Base-by-base conservation (phyloP, 2,113 vertebrate genomes). In the Struthio camelus region DNA sequence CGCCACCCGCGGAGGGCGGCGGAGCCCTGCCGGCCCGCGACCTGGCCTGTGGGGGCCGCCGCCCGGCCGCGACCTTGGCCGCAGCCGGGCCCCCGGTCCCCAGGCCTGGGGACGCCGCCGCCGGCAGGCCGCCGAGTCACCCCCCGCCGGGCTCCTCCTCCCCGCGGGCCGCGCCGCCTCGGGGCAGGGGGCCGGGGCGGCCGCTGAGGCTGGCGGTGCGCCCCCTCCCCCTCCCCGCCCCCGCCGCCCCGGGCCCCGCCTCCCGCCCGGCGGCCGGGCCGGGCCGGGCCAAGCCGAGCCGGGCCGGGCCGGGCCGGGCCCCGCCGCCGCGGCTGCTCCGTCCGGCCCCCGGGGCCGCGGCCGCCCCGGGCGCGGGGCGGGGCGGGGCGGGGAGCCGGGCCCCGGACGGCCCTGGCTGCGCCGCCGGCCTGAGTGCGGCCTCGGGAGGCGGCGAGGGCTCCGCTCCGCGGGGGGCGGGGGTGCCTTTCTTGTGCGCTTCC, bases 371-470 rank as follows among this genome's bases (percentile, higher is more conserved):
- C 48, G 70, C 59, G 77, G 85, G 90, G 91, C 73, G 91, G 82
- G 64, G 93, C 75, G 59, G 73, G 64, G 64, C 38, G 64, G 56
- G 58, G 85, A n/a, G 85, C 69, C 22, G 89, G 81, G 59, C 90
- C 85, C 78, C 53, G 65, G 77, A 50, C 81, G 61, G 82, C 67
- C 3, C 78, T 54, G 83, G 71, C 72, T 69, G 53, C 67, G 4
- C 30, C 14, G 91, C 62, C 16, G 87, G 73, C 44, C 64, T 86
- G 72, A 80, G 25, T 70, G 61, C 42, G 85, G 81, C 71, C 77
- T 92, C 80, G 64, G 40, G 48, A 79, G 77, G 59, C 66, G 42
- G 80, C 13, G 94, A 85, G 91, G 94, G 85, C n/a, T n/a, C n/a
- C n/a, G 38, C 27, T 89, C 66, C 6, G 71, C 36, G 24, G 62